phyloP scores from a whole-genome alignment of 1,140 invertebrate species.

The Daktulosphaira vitifoliae region DNA sequence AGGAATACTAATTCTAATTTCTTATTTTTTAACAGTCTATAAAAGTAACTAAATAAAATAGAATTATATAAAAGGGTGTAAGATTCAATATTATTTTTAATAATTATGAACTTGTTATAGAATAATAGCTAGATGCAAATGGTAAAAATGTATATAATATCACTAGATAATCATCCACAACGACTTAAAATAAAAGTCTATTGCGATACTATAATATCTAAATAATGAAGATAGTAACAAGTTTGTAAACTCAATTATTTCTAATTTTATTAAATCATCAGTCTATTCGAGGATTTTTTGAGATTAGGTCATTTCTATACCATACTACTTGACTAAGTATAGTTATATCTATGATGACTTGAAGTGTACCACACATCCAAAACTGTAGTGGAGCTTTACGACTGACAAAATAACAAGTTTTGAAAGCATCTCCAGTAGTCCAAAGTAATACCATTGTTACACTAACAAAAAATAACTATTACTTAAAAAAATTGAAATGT shows the following conservation, averaged over 20 bases:
- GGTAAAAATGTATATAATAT: constrained; percentile 3
- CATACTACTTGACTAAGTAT: constrained; percentile 69
- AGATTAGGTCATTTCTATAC: constrained; percentile 35
- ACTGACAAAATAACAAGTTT: constrained; percentile 91
- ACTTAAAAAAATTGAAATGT: no score
- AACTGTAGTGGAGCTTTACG: constrained; percentile 88
- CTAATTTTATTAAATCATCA: constrained; percentile 8
- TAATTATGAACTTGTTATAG: no score
- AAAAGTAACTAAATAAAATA: no score
- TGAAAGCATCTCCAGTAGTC: constrained; percentile 91
- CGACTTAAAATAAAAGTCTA: not conserved
- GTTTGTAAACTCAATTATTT: constrained; percentile 2
- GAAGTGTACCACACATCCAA: constrained; percentile 86
- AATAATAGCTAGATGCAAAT: no score
- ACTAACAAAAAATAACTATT: constrained; percentile 49
- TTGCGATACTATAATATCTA: constrained; percentile 9
- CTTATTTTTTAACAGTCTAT: no score
- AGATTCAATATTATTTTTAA: no score
- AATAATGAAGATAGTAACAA: constrained; percentile 11
- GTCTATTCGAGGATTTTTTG: constrained; percentile 30
- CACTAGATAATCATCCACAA: constrained; percentile 7
- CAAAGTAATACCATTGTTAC: constrained; percentile 93
- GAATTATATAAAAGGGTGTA: no score
- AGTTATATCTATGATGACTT: constrained; percentile 75
- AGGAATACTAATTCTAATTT: no score